Evolutionary conservation across 1,140 invertebrate genomes (phyloP).

Genomic region (Diachasma alloeum): DNA sequence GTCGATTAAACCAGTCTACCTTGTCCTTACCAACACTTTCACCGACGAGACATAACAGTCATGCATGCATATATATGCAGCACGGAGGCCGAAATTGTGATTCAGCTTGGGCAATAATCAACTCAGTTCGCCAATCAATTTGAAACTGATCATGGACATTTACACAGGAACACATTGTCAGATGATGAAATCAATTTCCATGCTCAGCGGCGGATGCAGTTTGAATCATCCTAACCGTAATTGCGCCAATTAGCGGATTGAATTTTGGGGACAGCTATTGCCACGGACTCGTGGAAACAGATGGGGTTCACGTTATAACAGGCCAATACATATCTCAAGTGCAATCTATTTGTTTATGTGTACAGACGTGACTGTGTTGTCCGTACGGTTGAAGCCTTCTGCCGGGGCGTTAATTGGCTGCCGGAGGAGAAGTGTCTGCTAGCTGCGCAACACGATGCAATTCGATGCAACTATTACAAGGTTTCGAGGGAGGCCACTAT

Average conservation of each 20-base stretch:
- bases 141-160: background rate
- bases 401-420: constrained; percentile 31
- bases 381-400: background rate
- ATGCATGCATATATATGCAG: too few species aligned
- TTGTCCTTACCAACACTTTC: background rate
- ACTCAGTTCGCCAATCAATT: background rate
- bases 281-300: background rate
- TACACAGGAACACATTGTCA: constrained; percentile 17
- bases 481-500: constrained; percentile 31
- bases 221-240: background rate
- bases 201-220: background rate
- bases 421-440: constrained; percentile 4
- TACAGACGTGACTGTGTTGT: background rate
- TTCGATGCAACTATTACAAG: constrained; percentile 49
- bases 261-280: constrained; percentile 16
- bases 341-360: background rate
- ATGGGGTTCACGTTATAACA: background rate
- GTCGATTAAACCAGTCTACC: background rate
- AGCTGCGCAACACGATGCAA: constrained; percentile 22
- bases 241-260: constrained; percentile 25
- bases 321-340: background rate
- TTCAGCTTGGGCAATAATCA: background rate
- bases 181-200: constrained; percentile 24
- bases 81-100: background rate
- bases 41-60: background rate